Percentiles rank a stretch among this genome's conserved stretches.
These are phyloP conservation scores for Villa cingulata DNA, from an alignment of 2,888 invertebrate species.

Conservation along the genomic window DNA sequence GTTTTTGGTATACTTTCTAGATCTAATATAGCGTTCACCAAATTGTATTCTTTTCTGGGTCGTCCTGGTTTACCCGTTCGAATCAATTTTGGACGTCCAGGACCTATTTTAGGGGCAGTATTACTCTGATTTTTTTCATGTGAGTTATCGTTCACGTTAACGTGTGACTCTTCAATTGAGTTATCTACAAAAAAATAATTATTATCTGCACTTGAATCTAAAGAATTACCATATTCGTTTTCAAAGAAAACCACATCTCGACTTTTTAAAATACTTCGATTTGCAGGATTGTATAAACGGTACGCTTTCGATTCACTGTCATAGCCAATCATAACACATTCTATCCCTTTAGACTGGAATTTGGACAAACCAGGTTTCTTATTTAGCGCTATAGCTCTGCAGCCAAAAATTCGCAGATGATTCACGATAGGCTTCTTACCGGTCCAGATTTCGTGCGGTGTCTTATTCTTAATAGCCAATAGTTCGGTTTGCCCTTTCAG, in stretches of 20 bases:
- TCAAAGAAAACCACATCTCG: slow-evolving; percentile 3
- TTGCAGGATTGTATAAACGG: neutral
- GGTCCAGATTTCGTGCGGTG: slow-evolving; percentile 11
- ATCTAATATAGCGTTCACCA: too few species aligned
- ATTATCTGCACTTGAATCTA: too few species aligned
- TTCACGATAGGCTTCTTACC: neutral
- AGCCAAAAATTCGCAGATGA: slow-evolving; percentile 11
- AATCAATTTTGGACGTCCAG: too few species aligned
- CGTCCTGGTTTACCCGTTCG: too few species aligned
- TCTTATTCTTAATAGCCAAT: slow-evolving; percentile 8
- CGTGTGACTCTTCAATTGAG: too few species aligned
- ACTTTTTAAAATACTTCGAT: neutral
- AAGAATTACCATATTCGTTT: neutral
- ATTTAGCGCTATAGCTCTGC: slow-evolving; percentile 11
- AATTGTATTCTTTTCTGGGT: too few species aligned
- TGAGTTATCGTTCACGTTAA: too few species aligned
- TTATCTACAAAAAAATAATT: too few species aligned
- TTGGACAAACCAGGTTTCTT: slow-evolving; percentile 6
- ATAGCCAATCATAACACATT: slow-evolving; percentile 2
- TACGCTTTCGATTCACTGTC: neutral
- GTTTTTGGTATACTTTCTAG: too few species aligned
- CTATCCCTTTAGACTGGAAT: slow-evolving; percentile 2
- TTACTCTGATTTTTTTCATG: too few species aligned
- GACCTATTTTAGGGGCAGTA: too few species aligned
- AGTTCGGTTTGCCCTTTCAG: too few species aligned